Conservation (phyloP, 2,888 invertebrate genomes). For the Lepidonotus clava region DNA sequence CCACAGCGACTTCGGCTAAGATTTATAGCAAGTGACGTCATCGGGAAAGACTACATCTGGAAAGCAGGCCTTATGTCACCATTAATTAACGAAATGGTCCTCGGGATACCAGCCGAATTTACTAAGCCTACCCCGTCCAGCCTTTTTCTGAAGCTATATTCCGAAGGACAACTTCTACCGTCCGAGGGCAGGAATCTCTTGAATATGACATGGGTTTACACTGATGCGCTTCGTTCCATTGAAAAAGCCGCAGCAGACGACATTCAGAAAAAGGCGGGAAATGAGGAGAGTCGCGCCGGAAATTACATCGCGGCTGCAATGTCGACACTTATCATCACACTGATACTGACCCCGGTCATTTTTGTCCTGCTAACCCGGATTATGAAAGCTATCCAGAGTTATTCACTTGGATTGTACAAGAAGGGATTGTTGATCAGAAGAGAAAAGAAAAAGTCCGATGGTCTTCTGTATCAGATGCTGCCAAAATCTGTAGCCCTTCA, state of each 20-base stretch:
- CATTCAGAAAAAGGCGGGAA: background rate
- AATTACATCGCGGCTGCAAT: constrained; percentile 88
- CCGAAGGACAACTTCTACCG: background rate
- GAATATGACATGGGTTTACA: background rate
- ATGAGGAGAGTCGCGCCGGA: background rate
- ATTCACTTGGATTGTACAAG: constrained; percentile 71
- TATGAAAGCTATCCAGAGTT: constrained; percentile 68
- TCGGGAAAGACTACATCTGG: background rate
- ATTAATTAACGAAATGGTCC: background rate
- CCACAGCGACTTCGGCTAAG: background rate
- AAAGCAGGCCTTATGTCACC: background rate
- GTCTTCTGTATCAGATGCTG: constrained; percentile 77
- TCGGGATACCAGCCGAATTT: background rate
- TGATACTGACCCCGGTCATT: constrained; percentile 72
- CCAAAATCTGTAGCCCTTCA: constrained; percentile 77
- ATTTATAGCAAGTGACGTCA: background rate
- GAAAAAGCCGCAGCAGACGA: background rate
- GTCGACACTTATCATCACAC: constrained; percentile 70
- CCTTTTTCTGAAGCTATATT: background rate
- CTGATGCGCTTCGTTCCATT: background rate
- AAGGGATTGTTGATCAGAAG: constrained; percentile 73
- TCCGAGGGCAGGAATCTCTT: background rate
- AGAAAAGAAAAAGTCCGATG: constrained; percentile 75
- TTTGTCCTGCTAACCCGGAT: constrained; percentile 70
- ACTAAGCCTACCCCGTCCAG: background rate